These are phyloP conservation scores for Toxotes jaculatrix DNA, from an alignment of 2,113 vertebrate species.

Conservation along the genomic window DNA sequence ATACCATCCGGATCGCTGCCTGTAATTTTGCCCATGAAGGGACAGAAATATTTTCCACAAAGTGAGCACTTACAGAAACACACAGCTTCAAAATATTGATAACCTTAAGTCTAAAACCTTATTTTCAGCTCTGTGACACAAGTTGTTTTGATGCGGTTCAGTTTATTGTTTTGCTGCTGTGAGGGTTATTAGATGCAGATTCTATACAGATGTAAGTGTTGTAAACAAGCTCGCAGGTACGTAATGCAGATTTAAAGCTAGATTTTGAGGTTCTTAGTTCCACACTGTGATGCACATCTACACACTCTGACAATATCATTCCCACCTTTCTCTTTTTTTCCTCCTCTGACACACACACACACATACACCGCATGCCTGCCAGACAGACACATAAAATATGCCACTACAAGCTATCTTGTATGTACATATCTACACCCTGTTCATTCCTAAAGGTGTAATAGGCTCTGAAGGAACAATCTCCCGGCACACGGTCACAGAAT, in stretches of 20 bases:
- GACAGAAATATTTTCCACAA: conserved; percentile 2
- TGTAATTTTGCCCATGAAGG: not conserved
- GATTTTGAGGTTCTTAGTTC: not conserved
- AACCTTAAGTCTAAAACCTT: not conserved
- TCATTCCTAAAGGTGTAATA: conserved; percentile 68
- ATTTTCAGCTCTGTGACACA: not conserved
- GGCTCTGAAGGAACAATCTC: conserved; percentile 81
- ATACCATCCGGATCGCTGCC: not conserved
- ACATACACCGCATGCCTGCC: conserved; percentile 14
- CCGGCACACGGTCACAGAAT: conserved; percentile 58
- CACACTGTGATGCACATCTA: not conserved
- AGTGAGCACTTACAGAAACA: conserved; percentile 4
- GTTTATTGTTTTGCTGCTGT: conserved; percentile 1
- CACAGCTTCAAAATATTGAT: not conserved
- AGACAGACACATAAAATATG: conserved; percentile 21
- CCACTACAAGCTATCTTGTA: conserved; percentile 33
- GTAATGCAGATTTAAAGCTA: not conserved
- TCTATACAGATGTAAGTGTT: conserved; percentile 3
- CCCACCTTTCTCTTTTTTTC: not conserved
- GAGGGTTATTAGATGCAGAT: conserved; percentile 2
- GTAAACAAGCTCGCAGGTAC: conserved; percentile 1
- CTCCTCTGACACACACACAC: conserved; percentile 10
- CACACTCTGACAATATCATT: conserved; percentile 28
- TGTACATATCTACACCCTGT: conserved; percentile 42
- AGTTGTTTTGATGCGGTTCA: not conserved